A percentile compares a stretch with the other conserved stretches of the same genome.
These are phyloP conservation scores for Otus sunia DNA, from an alignment of 2,113 vertebrate genomes.

Conservation along the genomic window DNA sequence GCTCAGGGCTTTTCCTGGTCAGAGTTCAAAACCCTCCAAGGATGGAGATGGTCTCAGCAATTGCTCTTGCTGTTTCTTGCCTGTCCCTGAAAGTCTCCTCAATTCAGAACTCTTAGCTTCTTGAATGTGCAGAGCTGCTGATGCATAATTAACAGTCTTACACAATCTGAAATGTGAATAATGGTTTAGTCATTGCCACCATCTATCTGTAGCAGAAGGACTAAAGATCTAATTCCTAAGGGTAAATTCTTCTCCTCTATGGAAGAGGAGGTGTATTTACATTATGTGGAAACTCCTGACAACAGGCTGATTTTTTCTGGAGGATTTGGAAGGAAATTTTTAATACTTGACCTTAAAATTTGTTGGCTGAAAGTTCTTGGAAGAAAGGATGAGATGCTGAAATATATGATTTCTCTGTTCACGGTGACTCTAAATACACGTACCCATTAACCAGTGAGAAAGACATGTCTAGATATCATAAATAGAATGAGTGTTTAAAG, in stretches of 20 bases:
- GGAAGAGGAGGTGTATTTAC: not conserved
- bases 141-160: constrained; percentile 26
- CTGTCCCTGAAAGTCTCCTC: not conserved
- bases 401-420: not conserved
- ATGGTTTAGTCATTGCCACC: not conserved
- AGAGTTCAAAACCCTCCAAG: not conserved
- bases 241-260: not conserved
- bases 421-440: not conserved
- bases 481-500: not conserved
- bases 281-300: not conserved
- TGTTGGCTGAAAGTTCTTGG: not conserved
- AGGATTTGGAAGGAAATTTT: not conserved
- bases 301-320: not conserved
- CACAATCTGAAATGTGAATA: not conserved
- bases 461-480: not conserved
- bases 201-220: not conserved
- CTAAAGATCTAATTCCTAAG: not conserved
- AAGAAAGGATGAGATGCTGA: not conserved
- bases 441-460: not conserved
- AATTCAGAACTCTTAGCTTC: not conserved
- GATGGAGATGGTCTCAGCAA: not conserved
- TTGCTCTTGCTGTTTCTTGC: not conserved
- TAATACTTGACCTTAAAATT: not conserved
- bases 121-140: not conserved
- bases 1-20: not conserved